Evolutionary conservation across 2,888 invertebrate species (phyloP), one percentile per base, ranked within the genome.

Genomic region (Odontomyia ornata): DNA sequence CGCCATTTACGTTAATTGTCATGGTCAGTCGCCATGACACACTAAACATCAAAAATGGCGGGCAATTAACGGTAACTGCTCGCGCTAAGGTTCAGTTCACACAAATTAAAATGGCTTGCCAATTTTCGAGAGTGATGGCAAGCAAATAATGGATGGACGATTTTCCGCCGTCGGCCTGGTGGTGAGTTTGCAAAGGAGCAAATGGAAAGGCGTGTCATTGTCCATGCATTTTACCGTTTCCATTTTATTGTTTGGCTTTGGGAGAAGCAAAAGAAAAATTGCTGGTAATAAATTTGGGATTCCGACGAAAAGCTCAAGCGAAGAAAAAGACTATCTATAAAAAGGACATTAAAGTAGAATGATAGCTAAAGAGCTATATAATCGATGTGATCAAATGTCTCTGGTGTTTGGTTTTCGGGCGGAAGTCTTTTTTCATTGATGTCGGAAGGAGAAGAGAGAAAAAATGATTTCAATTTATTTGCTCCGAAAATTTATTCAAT

Each of bases 1-100:
- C 60, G 60, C 60, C 73, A 73, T 73, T 73, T 73, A 73, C 73
- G 73, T 73, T 73, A 73, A 73, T 73, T 52, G 73, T 36, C 60
- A 28, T 73, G 73, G 73, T 73, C 73, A 57, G 57, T 57, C 36
- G 73, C 57, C 73, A 56, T 56, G 57, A 72, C 72, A 72, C 30
- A 57, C 57, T 52, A 73, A 73, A 73, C 57, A 73, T 72, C 73
- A 60, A 47, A 73, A 57, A 73, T 73, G 30, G 60, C 47, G 73
- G 60, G 60, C 73, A 73, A 73, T 73, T 73, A 73, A 73, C 60
- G 7, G 23, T 60, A 36, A 73, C 30, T 36, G 36, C 60, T 9
- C 72, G 15, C 57, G 73, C 60, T 23, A 73, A 73, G 73, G 73
- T 60, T 73, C 57, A 36, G 36, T 73, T 73, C 73, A 60, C 73